Base-by-base conservation (phyloP, 2,888 invertebrate species). In the Lacanobia oleracea region DNA sequence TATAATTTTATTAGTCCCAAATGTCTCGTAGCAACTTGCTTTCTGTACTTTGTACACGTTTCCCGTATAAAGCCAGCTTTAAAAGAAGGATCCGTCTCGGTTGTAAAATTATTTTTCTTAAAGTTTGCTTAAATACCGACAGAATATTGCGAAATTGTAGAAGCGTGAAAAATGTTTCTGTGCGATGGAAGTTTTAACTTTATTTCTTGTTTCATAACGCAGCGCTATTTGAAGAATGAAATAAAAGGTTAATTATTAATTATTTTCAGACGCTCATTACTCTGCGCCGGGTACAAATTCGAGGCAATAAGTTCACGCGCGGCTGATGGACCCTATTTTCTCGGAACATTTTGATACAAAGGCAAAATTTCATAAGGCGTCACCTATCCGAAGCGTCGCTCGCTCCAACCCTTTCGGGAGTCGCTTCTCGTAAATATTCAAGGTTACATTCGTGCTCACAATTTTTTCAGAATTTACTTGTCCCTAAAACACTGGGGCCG, bases 371-470 rank as follows among this genome's bases (percentile, higher is more conserved):
- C 86, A 89, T 91, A 92, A 88, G 88, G 86, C 89, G 88, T 90
- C 91, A 91, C 91, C 89, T 90, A 88, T 84, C 87, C 85, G 71
- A 76, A 75, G 72, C 75, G 79, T 60, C 61, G 83, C 83, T 79
- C 79, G 56, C 63, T 74, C 72, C 79, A 92, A 92, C 92, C 92
- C 93, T 93, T 92, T 88, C 84, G 91, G 90, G 89, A 88, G 77
- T 80, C 71, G 79, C 84, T 80, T 82, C 89, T 91, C 91, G 92
- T 94, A 92, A 94, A 94, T 94, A 94, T 94, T 93, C 93, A 92
- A 93, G 93, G 92, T 91, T 93, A 93, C 88, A 88, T 89, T 90
- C 86, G 87, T 84, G 90, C 89, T 90, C 89, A 89, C 91, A 91
- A 87, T 93, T 93, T 93, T 92, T 92, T 90, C 86, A 82, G 90